Conservation (phyloP, 23 tunicate species). For the Phallusia fumigata region DNA sequence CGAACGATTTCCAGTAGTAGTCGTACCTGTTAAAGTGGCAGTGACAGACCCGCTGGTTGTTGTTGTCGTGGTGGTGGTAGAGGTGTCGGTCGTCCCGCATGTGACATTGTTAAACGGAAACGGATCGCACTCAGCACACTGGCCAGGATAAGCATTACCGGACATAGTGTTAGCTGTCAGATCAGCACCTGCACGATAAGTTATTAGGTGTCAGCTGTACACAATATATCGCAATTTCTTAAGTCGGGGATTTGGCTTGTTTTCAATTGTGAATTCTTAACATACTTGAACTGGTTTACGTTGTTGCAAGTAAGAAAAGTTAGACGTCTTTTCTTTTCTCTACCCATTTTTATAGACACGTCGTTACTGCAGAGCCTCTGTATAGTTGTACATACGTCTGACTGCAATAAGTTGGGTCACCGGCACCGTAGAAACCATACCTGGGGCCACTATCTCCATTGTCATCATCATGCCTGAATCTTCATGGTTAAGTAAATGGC, state of each 20-base stretch:
- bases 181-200: conserved; percentile 15
- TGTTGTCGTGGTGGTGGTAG: neutral
- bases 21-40: too few relatives aligned
- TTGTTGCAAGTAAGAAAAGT: too few relatives aligned
- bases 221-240: neutral
- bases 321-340: too few relatives aligned
- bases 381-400: too few relatives aligned
- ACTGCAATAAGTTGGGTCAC: too few relatives aligned
- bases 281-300: too few relatives aligned
- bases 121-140: conserved; percentile 28
- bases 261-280: neutral
- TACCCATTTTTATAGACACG: too few relatives aligned
- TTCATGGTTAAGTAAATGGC: conserved; percentile 53
- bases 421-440: too few relatives aligned
- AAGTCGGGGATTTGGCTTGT: neutral
- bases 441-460: conserved; percentile 19
- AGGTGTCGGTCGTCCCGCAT: neutral
- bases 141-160: conserved; percentile 40
- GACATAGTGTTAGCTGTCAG: conserved; percentile 12
- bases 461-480: conserved; percentile 78
- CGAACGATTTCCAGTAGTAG: too few relatives aligned
- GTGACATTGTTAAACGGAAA: conserved; percentile 24
- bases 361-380: too few relatives aligned
- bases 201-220: neutral
- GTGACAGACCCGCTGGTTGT: neutral